These are phyloP conservation scores for Sesia apiformis DNA, from an alignment of 2,888 invertebrate species.

Conservation along the genomic window DNA sequence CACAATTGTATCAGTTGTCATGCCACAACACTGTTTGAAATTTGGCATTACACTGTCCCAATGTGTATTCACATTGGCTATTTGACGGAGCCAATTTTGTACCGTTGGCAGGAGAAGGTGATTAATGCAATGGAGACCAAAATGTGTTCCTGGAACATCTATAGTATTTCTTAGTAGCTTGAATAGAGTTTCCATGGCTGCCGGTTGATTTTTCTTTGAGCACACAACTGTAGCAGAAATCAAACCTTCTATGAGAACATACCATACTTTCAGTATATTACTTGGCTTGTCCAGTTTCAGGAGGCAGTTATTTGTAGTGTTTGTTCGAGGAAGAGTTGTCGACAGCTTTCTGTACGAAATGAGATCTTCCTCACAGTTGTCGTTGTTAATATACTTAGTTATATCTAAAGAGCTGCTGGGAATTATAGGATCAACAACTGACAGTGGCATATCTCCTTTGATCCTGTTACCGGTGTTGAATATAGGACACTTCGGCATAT, in stretches of 20 bases:
- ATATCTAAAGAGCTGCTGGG: slow-evolving; percentile 81
- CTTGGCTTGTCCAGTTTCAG: slow-evolving; percentile 84
- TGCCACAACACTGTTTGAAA: slow-evolving; percentile 95
- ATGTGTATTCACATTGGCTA: slow-evolving; percentile 79
- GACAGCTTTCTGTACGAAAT: slow-evolving; percentile 78
- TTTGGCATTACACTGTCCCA: slow-evolving; percentile 88
- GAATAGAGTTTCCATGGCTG: slow-evolving; percentile 90
- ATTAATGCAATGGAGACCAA: slow-evolving; percentile 94
- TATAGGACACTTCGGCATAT: slow-evolving; percentile 95
- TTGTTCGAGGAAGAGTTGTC: slow-evolving; percentile 62
- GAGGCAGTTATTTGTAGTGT: slow-evolving; percentile 71
- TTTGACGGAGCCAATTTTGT: slow-evolving; percentile 92
- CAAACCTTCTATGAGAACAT: slow-evolving; percentile 89
- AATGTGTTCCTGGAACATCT: slow-evolving; percentile 88
- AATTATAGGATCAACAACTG: slow-evolving; percentile 89
- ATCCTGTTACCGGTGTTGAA: slow-evolving; percentile 92
- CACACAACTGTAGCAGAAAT: slow-evolving; percentile 88
- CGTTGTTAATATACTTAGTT: slow-evolving; percentile 79
- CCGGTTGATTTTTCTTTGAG: slow-evolving; percentile 90
- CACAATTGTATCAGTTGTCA: slow-evolving; percentile 93
- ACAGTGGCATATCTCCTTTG: slow-evolving; percentile 83
- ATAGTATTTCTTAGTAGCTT: slow-evolving; percentile 85
- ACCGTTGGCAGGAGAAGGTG: slow-evolving; percentile 93
- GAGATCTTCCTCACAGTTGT: slow-evolving; percentile 79
- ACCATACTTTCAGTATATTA: slow-evolving; percentile 93